Evolutionary conservation across 2,797 vertebrate genomes (phyloP), one percentile per base, ranked within the genome.

Genomic region (Picus viridis): DNA sequence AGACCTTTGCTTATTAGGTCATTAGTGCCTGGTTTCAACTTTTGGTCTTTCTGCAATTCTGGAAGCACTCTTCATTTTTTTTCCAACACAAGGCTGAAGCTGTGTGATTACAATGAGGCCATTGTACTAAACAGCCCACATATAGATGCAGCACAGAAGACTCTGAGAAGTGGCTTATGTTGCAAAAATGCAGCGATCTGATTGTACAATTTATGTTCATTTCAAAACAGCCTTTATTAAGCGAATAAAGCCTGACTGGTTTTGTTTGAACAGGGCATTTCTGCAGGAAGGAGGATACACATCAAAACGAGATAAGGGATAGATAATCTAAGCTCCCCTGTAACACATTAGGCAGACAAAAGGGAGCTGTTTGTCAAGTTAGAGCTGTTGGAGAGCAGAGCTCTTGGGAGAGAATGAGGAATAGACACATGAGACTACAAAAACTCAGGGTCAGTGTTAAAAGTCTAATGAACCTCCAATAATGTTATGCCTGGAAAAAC

Each of bases 1-100:
- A 94, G 94, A 90, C 93, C 86, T 90, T 74, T 92, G 87, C 63
- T 56, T 94, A 6, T 90, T 90, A 89, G 83, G 88, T 94, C 90
- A 81, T 89, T 90, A 88, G 64, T 89, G 85, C 58, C 75, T 97
- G 78, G 30, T 68, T 95, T 94, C 89, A 91, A 96, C 93, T 88
- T 96, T 91, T 96, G 92, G 89, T 94, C 89, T 92, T 83, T 97
- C 95, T 96, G 93, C 84, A 79, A 11, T 93, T 92, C 95, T 95
- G 89, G 94, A 96, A 93, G 64, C 85, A 92, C 56, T 90, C 90
- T 95, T 93, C 92, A 88, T 16, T 83, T 65, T 92, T 43, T 95
- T 89, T 91, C 77, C 82, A 92, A 62, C 79, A 95, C 75, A 96
- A 96, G 84, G 88, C 95, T 93, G 91, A 97, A 96, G 88, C 80